Conservation (phyloP, 2,113 vertebrate genomes). For the Limnothrissa miodon region DNA sequence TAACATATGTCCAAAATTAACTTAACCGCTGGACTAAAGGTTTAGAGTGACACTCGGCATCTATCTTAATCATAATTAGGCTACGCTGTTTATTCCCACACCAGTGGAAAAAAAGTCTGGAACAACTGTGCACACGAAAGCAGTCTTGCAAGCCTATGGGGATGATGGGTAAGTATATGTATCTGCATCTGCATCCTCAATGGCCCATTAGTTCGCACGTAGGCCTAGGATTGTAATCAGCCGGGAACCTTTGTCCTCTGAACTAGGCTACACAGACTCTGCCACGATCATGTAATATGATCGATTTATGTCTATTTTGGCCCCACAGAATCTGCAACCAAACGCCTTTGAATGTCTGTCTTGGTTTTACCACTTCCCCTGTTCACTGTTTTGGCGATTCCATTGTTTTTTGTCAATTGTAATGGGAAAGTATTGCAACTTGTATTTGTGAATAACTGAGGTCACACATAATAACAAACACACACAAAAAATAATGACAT, state of each 20-base stretch:
- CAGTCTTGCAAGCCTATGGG: neutral
- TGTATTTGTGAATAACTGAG: neutral
- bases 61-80: no score
- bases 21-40: no score
- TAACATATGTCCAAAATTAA: no score
- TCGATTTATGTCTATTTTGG: slow-evolving; percentile 5
- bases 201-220: neutral
- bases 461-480: neutral
- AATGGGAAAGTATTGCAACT: neutral
- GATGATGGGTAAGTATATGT: neutral
- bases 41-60: no score
- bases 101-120: no score
- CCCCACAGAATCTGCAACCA: neutral
- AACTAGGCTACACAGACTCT: neutral
- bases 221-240: neutral
- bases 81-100: no score
- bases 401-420: neutral
- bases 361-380: slow-evolving; percentile 3
- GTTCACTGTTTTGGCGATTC: neutral
- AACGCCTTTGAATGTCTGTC: neutral
- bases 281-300: neutral
- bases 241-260: neutral
- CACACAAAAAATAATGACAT: neutral
- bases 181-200: neutral
- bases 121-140: neutral